Percentiles rank a stretch among this genome's conserved stretches.
Conservation (phyloP, 2,797 vertebrate genomes). For the Aplochiton taeniatus region DNA sequence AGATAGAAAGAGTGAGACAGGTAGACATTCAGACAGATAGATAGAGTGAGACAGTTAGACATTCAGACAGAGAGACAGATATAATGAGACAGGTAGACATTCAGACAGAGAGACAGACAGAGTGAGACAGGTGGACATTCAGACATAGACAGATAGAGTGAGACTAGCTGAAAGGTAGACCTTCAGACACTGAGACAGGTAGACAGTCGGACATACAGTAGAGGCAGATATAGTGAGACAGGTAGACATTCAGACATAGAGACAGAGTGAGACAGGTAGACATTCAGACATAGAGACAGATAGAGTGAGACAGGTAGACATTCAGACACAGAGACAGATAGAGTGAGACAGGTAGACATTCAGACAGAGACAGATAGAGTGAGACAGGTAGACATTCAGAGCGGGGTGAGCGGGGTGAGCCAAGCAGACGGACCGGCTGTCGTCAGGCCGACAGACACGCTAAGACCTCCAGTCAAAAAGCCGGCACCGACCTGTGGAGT, state of each 20-base stretch:
- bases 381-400: conserved; percentile 33
- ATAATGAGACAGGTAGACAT: conserved; percentile 14
- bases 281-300: not conserved
- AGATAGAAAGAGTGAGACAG: conserved; percentile 46
- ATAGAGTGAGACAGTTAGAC: conserved; percentile 35
- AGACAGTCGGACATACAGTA: conserved; percentile 20
- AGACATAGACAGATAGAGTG: not conserved
- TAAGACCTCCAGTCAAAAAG: conserved; percentile 3
- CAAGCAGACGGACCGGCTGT: not conserved
- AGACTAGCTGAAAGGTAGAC: conserved; percentile 5
- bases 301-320: conserved; percentile 15
- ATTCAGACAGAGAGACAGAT: conserved; percentile 8
- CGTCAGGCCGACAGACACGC: conserved; percentile 20
- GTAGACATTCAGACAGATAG: conserved; percentile 33
- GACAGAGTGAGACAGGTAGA: conserved; percentile 46
- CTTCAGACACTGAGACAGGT: not conserved
- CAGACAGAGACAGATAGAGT: conserved; percentile 42
- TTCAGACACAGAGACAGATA: conserved; percentile 46
- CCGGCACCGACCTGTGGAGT: not conserved
- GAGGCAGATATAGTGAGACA: conserved; percentile 16
- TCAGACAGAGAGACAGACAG: not conserved
- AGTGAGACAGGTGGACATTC: not conserved
- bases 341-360: conserved; percentile 38
- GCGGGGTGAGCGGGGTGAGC: not conserved
- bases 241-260: conserved; percentile 37